These are phyloP conservation scores for Cygnus olor DNA, from an alignment of 2,797 vertebrate genomes.

Conservation along the genomic window DNA sequence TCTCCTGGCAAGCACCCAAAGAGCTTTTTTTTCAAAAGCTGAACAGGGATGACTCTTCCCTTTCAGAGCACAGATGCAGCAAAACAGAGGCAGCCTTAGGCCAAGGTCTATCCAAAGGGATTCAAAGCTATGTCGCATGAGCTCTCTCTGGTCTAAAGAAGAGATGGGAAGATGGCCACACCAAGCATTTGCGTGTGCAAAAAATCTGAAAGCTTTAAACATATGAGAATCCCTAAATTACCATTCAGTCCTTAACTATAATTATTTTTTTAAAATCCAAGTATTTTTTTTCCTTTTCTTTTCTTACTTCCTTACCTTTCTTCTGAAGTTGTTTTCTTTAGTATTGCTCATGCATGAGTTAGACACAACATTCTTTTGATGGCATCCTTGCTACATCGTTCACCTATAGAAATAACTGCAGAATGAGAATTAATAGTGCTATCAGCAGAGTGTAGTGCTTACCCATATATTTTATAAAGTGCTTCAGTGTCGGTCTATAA, in stretches of 20 bases:
- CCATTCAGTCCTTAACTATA: neutral
- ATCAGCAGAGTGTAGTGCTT: neutral
- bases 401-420: neutral
- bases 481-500: neutral
- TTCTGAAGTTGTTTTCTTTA: neutral
- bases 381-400: neutral
- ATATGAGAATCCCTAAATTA: neutral
- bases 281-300: neutral
- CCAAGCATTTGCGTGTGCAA: neutral
- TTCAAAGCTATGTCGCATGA: neutral
- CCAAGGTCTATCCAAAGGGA: neutral
- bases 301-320: neutral
- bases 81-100: neutral
- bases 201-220: neutral
- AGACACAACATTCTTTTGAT: neutral
- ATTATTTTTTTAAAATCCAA: neutral
- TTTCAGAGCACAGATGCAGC: neutral
- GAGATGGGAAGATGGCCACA: neutral
- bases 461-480: neutral
- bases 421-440: neutral
- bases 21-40: neutral
- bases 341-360: fast-evolving
- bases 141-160: neutral
- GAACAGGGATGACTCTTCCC: neutral
- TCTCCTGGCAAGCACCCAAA: neutral